A percentile compares a stretch with the other conserved stretches of the same genome.
phyloP scores from a whole-genome alignment of 2,113 vertebrate genomes.

The Rhabdomys dilectus region DNA sequence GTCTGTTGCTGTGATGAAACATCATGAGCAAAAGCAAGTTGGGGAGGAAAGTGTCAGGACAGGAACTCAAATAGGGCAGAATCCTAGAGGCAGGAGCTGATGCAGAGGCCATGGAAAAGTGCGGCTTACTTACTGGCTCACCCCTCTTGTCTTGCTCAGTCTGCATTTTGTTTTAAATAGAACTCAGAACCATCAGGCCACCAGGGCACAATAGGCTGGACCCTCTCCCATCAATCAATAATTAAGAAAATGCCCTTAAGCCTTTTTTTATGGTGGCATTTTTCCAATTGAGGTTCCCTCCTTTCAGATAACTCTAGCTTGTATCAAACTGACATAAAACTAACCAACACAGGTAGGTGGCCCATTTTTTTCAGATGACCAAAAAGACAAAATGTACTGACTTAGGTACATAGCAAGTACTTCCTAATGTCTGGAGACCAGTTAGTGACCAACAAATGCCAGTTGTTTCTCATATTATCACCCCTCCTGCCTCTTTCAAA shows the following conservation, averaged over 20 bases:
- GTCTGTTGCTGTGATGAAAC: not conserved
- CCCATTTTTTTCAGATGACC: not conserved
- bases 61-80: not conserved
- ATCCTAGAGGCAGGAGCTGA: not conserved
- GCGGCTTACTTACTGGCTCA: not conserved
- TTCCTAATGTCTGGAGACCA: not conserved
- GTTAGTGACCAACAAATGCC: not conserved
- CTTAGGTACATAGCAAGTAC: not conserved
- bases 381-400: not conserved
- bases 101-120: not conserved
- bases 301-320: not conserved
- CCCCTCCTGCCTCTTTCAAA: not conserved
- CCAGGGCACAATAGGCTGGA: not conserved
- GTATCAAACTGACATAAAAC: not conserved
- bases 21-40: not conserved
- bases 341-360: not conserved
- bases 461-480: not conserved
- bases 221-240: not conserved
- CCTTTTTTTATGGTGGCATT: not conserved
- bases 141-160: not conserved
- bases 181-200: not conserved
- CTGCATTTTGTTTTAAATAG: not conserved
- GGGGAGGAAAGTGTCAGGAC: not conserved
- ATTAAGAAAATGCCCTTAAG: not conserved
- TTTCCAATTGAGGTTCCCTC: not conserved